Conservation (phyloP, 2,888 invertebrate genomes). For the Ophion ellenae region DNA sequence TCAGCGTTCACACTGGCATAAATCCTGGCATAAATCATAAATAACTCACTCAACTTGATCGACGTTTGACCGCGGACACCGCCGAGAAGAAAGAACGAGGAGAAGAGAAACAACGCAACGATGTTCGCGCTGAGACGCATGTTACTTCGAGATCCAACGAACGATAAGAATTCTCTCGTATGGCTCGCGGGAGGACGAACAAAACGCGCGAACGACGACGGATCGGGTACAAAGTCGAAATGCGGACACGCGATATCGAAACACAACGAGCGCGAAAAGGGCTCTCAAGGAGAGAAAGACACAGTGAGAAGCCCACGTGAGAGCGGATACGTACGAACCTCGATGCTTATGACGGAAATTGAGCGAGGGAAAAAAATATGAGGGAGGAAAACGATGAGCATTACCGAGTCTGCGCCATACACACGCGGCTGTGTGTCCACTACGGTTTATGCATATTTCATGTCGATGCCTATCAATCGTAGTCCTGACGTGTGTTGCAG, state of each 20-base stretch:
- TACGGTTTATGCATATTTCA: conserved; percentile 76
- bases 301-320: background rate
- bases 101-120: conserved; percentile 10
- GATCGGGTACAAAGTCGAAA: background rate
- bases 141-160: background rate
- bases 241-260: too few relatives aligned
- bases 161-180: too few relatives aligned
- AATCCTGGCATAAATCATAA: too few relatives aligned
- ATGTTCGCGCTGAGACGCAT: background rate
- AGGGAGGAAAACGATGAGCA: background rate
- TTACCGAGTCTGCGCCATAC: conserved; percentile 61
- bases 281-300: background rate
- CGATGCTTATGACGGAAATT: background rate
- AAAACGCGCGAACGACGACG: background rate
- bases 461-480: conserved; percentile 76
- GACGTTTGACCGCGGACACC: conserved; percentile 51
- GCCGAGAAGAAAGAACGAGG: background rate
- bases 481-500: background rate
- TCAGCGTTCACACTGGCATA: too few relatives aligned
- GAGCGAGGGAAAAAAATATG: background rate
- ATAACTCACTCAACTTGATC: conserved; percentile 62
- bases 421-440: conserved; percentile 6
- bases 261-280: too few relatives aligned
- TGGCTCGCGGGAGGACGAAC: too few relatives aligned
- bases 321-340: background rate